Conservation (phyloP, 35 echinoderm and acorn worm species). For the Heliocidaris erythrogramma region DNA sequence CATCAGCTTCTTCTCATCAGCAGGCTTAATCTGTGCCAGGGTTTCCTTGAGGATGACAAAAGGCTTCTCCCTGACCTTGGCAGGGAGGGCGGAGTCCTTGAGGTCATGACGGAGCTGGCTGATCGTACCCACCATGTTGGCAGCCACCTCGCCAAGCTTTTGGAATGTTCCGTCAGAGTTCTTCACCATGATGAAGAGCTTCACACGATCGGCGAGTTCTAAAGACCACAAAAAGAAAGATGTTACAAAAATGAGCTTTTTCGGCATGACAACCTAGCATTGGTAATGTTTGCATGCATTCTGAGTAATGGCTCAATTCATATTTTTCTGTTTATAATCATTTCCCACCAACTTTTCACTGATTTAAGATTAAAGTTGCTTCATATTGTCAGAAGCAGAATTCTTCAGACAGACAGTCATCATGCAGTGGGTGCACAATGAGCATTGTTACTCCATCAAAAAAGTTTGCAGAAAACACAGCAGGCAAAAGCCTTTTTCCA, state of each 20-base stretch:
- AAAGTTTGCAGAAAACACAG: too few relatives aligned
- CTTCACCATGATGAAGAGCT: conserved; percentile 79
- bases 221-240: neutral
- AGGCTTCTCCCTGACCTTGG: conserved; percentile 70
- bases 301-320: too few relatives aligned
- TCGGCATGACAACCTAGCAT: neutral
- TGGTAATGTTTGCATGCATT: neutral
- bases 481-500: neutral
- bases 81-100: conserved; percentile 32
- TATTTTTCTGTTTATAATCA: too few relatives aligned
- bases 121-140: conserved; percentile 83
- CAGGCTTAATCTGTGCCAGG: conserved; percentile 69
- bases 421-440: too few relatives aligned
- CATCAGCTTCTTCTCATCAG: conserved; percentile 71
- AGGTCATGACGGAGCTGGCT: conserved; percentile 71
- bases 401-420: too few relatives aligned
- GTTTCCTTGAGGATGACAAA: conserved; percentile 83
- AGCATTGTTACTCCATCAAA: too few relatives aligned
- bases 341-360: too few relatives aligned
- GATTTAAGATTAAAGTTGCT: too few relatives aligned
- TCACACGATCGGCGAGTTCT: conserved; percentile 62
- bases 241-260: neutral
- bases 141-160: conserved; percentile 65
- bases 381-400: too few relatives aligned
- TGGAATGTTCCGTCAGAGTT: conserved; percentile 83